These are phyloP conservation scores for Sthenelais limicola DNA, from an alignment of 2,888 invertebrate genomes.

Conservation along the genomic window DNA sequence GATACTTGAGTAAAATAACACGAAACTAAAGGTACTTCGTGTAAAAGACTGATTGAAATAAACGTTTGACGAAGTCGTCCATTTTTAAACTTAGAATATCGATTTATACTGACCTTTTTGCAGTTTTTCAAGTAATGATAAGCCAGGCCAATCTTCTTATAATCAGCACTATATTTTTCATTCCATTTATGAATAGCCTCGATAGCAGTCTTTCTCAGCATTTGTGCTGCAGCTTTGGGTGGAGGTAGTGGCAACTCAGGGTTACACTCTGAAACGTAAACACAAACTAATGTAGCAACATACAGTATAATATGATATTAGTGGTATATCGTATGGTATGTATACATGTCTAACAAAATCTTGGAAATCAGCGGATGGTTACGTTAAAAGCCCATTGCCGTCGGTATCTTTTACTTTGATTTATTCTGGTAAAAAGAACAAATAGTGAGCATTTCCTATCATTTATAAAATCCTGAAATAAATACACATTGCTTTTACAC, in stretches of 20 bases:
- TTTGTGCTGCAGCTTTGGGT: slow-evolving; percentile 73
- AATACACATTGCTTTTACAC: no score
- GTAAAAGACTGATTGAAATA: background rate
- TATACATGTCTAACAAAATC: background rate
- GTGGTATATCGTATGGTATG: background rate
- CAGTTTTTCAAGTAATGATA: slow-evolving; percentile 73
- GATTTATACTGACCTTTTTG: slow-evolving; percentile 72
- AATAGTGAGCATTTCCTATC: no score
- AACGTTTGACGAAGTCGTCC: no score
- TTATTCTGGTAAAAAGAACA: no score
- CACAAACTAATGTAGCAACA: background rate
- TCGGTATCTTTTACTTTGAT: no score
- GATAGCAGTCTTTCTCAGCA: slow-evolving; percentile 72
- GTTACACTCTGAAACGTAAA: slow-evolving; percentile 65
- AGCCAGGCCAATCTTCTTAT: slow-evolving; percentile 73
- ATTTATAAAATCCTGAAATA: no score
- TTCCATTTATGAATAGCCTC: slow-evolving; percentile 75
- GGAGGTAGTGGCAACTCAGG: slow-evolving; percentile 74
- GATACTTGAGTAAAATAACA: background rate
- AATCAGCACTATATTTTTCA: slow-evolving; percentile 72
- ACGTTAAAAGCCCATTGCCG: no score
- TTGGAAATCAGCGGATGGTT: no score
- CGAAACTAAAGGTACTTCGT: background rate
- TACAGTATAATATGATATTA: background rate
- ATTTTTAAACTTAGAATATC: no score